Percentiles rank a stretch among this genome's conserved stretches.
phyloP scores from a whole-genome alignment of 1,140 invertebrate species.

The Achroia grisella region DNA sequence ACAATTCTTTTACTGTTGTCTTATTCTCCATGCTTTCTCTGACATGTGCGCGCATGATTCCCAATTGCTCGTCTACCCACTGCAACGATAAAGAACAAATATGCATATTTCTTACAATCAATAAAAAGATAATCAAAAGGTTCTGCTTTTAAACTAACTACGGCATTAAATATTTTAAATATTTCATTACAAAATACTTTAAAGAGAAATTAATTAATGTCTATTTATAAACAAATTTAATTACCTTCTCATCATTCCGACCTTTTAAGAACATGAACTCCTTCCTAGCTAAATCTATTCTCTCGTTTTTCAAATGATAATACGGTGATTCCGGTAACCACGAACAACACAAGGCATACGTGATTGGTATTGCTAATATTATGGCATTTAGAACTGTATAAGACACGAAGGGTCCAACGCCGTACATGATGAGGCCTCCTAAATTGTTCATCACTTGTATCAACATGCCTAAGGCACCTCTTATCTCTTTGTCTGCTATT shows the following conservation, averaged over 20 bases:
- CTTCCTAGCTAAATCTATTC: conserved; percentile 58
- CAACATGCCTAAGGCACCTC: conserved; percentile 80
- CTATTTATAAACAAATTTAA: not conserved
- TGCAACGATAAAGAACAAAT: too few species aligned
- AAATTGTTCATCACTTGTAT: conserved; percentile 81
- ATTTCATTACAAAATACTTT: too few species aligned
- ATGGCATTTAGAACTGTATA: conserved; percentile 70
- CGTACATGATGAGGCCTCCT: conserved; percentile 75
- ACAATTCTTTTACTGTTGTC: conserved; percentile 73
- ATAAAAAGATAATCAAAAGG: not conserved
- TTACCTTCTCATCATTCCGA: conserved; percentile 51
- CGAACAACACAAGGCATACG: conserved; percentile 76
- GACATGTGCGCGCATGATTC: conserved; percentile 73
- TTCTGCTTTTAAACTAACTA: not conserved
- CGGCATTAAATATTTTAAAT: too few species aligned
- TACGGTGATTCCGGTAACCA: conserved; percentile 88
- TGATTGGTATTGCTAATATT: conserved; percentile 55
- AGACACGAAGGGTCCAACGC: conserved; percentile 74
- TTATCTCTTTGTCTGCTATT: conserved; percentile 79
- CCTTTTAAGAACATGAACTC: conserved; percentile 63
- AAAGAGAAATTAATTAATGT: too few species aligned
- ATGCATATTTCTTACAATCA: too few species aligned
- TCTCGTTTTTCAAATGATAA: conserved; percentile 76
- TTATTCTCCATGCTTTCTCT: conserved; percentile 71
- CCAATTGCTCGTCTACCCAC: conserved; percentile 73